A percentile compares a stretch with the other conserved stretches of the same genome.
Conservation (phyloP, 2,888 invertebrate species). For the Macaria liturata region DNA sequence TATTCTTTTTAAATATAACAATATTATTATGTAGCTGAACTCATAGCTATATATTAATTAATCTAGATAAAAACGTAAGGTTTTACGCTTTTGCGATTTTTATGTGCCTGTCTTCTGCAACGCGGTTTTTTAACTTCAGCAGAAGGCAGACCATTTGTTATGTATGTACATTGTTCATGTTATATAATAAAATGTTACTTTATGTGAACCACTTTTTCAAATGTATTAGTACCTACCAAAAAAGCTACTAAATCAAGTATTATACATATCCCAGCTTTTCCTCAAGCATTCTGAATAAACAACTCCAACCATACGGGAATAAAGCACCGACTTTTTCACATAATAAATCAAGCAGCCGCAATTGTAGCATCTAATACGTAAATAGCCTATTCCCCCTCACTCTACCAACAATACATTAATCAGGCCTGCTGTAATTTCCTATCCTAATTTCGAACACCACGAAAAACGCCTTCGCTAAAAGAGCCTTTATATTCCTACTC, state of each 20-base stretch:
- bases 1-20: no score
- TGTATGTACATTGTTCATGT: no score
- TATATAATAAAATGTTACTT: no score
- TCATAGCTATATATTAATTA: no score
- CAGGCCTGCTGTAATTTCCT: constrained; percentile 36
- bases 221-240: background rate
- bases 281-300: constrained; percentile 5
- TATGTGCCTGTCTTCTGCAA: no score
- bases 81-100: no score
- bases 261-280: constrained; percentile 2
- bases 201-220: no score
- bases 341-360: constrained; percentile 23
- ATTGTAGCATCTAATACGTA: constrained; percentile 29
- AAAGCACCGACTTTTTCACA: constrained; percentile 25
- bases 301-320: constrained; percentile 5
- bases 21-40: no score
- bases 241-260: background rate
- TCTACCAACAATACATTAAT: constrained; percentile 37
- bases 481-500: constrained; percentile 38
- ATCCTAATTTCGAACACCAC: constrained; percentile 39
- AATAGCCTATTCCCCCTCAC: constrained; percentile 27
- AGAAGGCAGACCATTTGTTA: no score
- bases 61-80: no score
- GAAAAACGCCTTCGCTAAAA: constrained; percentile 37
- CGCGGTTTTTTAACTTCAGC: no score